A percentile compares a stretch with the other conserved stretches of the same genome.
phyloP scores from a whole-genome alignment of 1,140 invertebrate species.

The Drosophila ambigua region DNA sequence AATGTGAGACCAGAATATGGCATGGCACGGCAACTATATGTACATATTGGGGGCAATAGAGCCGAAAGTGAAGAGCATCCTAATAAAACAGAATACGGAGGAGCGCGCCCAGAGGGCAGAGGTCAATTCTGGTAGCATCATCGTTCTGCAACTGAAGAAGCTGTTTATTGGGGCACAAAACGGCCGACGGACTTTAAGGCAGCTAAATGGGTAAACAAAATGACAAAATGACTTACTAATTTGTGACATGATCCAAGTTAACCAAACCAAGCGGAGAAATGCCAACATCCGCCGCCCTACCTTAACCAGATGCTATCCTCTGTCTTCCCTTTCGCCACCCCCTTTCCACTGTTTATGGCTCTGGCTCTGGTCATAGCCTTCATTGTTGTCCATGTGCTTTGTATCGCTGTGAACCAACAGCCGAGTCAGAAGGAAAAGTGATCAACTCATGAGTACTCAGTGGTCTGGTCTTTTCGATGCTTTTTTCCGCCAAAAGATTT shows the following conservation, averaged over 20 bases:
- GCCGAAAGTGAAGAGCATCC: constrained; percentile 43
- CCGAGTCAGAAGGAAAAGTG: background rate
- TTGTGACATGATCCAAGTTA: constrained; percentile 80
- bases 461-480: background rate
- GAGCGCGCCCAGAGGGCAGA: constrained; percentile 16
- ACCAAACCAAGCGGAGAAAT: constrained; percentile 57
- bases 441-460: constrained; percentile 9
- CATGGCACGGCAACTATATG: constrained; percentile 15
- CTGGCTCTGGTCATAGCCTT: constrained; percentile 4
- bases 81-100: constrained; percentile 44
- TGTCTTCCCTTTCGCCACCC: background rate
- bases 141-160: background rate
- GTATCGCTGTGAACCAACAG: constrained; percentile 19
- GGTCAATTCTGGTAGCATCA: constrained; percentile 26
- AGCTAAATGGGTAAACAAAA: constrained; percentile 53
- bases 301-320: constrained; percentile 39
- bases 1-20: constrained; percentile 35
- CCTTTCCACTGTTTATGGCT: constrained; percentile 28
- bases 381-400: constrained; percentile 50
- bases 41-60: constrained; percentile 47
- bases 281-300: constrained; percentile 26
- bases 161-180: too few species aligned
- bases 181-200: constrained; percentile 21
- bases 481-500: too few species aligned
- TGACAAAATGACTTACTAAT: constrained; percentile 76